Evolutionary conservation across 2,888 invertebrate genomes (phyloP).

Genomic region (Acheta domesticus): DNA sequence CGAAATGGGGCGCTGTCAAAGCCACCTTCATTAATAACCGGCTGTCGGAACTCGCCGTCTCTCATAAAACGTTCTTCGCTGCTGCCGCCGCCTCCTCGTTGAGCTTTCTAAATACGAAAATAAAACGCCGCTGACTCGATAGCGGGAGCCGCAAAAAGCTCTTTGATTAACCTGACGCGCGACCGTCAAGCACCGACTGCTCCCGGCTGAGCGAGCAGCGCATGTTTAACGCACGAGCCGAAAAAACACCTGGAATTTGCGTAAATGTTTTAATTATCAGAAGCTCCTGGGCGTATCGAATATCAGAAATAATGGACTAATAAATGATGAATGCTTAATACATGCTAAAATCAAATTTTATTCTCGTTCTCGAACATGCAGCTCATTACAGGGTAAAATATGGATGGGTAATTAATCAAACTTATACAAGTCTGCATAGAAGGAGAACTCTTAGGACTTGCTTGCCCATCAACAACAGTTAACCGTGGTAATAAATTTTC

Average conservation of each 20-base stretch:
- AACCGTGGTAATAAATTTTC: not conserved
- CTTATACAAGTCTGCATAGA: not conserved
- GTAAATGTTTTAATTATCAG: constrained; percentile 2
- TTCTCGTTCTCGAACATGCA: not conserved
- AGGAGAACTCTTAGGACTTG: not conserved
- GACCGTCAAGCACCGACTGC: not conserved
- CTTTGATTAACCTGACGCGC: not conserved
- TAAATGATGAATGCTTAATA: not conserved
- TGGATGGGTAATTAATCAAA: not conserved
- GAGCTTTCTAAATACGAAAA: constrained; percentile 18
- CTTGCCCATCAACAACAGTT: not conserved
- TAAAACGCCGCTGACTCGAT: not conserved
- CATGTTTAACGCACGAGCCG: not conserved
- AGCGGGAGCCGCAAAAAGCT: not conserved
- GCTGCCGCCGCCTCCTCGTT: not conserved
- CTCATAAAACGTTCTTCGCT: constrained; percentile 23
- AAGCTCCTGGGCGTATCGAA: not conserved
- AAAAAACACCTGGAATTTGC: not conserved
- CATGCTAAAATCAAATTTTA: constrained; percentile 2
- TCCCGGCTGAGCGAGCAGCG: not conserved
- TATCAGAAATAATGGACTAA: not conserved
- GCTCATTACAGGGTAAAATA: not conserved
- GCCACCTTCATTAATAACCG: constrained; percentile 31
- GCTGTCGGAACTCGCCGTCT: constrained; percentile 29
- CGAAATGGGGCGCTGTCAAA: constrained; percentile 32